These are phyloP conservation scores for Daktulosphaira vitifoliae DNA, from an alignment of 1,140 invertebrate genomes.

Conservation along the genomic window DNA sequence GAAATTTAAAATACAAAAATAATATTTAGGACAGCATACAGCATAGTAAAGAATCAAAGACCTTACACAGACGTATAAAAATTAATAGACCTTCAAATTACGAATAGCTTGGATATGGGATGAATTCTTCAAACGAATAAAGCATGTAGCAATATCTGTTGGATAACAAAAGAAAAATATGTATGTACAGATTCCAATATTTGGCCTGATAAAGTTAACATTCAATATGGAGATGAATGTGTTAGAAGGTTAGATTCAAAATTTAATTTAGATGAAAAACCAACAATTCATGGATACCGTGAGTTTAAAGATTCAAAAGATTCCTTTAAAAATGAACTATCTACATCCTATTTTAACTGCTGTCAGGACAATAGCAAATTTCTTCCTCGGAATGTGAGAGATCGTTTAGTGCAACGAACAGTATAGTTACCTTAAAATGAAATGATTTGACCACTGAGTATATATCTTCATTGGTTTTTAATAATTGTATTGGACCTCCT, in stretches of 20 bases:
- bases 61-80: slow-evolving; percentile 2
- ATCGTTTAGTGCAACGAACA: not conserved
- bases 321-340: not conserved
- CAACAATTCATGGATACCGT: not conserved
- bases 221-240: not conserved
- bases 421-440: not conserved
- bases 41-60: not conserved
- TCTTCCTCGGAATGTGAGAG: not conserved
- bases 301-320: not conserved
- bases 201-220: not conserved
- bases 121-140: not conserved
- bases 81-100: slow-evolving; percentile 3
- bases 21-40: not conserved
- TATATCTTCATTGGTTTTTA: not conserved
- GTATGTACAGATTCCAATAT: not conserved
- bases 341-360: not conserved
- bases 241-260: not conserved
- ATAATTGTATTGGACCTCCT: not conserved
- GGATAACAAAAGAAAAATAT: not conserved
- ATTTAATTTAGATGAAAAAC: slow-evolving; percentile 2
- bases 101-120: not conserved
- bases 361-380: not conserved
- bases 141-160: not conserved
- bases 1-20: not conserved
- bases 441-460: not conserved